Evolutionary conservation across 2,888 invertebrate genomes (phyloP).

Genomic region (Catocala sponsa): DNA sequence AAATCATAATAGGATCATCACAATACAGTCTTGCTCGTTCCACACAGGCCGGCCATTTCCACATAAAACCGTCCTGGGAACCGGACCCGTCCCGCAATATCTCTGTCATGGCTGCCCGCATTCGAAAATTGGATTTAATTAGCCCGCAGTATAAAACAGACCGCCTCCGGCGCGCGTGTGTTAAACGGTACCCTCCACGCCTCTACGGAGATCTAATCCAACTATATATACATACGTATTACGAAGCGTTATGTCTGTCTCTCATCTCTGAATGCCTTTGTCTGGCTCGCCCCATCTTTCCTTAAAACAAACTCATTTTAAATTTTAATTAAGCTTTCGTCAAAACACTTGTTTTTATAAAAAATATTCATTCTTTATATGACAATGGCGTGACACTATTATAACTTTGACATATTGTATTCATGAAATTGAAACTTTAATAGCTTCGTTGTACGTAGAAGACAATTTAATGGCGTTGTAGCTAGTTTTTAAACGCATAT

Average conservation of each 20-base stretch:
- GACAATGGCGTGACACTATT: conserved; percentile 1
- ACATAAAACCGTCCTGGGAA: conserved; percentile 42
- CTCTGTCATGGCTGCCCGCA: conserved; percentile 70
- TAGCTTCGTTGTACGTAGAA: neutral
- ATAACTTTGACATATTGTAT: neutral
- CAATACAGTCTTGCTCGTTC: conserved; percentile 30
- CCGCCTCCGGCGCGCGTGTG: conserved; percentile 50
- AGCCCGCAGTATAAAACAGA: conserved; percentile 63
- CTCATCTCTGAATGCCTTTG: conserved; percentile 30
- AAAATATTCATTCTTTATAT: conserved; percentile 3
- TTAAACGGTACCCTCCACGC: conserved; percentile 51
- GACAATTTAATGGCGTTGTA: neutral
- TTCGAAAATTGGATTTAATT: conserved; percentile 80
- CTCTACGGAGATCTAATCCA: conserved; percentile 42
- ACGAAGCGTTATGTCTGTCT: conserved; percentile 31
- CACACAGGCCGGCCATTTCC: conserved; percentile 32
- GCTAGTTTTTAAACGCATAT: conserved; percentile 1
- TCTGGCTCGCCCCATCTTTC: conserved; percentile 15
- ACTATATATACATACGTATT: conserved; percentile 29
- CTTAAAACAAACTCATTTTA: conserved; percentile 4
- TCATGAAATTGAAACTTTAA: conserved; percentile 22
- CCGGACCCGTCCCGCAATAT: conserved; percentile 58
- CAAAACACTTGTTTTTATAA: conserved; percentile 2
- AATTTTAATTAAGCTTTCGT: neutral
- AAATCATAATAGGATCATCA: conserved; percentile 33